Evolutionary conservation across 2,797 vertebrate genomes (phyloP).

Genomic region (Steatocranus sp.): DNA sequence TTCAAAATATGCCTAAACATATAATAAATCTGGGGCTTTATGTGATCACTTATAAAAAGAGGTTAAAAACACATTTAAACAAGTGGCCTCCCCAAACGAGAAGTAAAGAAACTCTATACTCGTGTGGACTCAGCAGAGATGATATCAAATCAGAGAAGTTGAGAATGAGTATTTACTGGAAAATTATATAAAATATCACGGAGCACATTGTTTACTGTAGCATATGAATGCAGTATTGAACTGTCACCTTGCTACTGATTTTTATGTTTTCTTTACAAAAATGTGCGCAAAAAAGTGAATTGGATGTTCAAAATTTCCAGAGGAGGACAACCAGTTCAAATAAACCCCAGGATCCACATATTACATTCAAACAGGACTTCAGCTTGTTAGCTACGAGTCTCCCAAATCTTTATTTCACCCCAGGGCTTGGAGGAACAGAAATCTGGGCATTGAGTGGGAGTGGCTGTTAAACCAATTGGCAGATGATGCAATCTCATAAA

Average conservation of each 20-base stretch:
- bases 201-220: not conserved
- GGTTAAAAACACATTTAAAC: not conserved
- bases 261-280: not conserved
- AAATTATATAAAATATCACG: not conserved
- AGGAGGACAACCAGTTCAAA: not conserved
- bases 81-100: not conserved
- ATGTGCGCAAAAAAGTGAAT: not conserved
- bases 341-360: not conserved
- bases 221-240: not conserved
- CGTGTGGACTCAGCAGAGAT: not conserved
- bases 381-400: not conserved
- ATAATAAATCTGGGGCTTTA: not conserved
- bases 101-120: not conserved
- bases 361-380: not conserved
- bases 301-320: not conserved
- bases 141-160: not conserved
- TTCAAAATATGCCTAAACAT: not conserved
- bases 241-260: not conserved
- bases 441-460: slow-evolving; percentile 20
- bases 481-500: slow-evolving; percentile 64
- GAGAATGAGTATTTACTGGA: not conserved
- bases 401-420: slow-evolving; percentile 20
- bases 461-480: slow-evolving; percentile 10
- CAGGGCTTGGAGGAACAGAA: not conserved
- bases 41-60: not conserved